Evolutionary conservation across 2,113 vertebrate genomes (phyloP), one percentile per base, ranked within the genome.

Genomic region (human (Homo sapiens)): DNA sequence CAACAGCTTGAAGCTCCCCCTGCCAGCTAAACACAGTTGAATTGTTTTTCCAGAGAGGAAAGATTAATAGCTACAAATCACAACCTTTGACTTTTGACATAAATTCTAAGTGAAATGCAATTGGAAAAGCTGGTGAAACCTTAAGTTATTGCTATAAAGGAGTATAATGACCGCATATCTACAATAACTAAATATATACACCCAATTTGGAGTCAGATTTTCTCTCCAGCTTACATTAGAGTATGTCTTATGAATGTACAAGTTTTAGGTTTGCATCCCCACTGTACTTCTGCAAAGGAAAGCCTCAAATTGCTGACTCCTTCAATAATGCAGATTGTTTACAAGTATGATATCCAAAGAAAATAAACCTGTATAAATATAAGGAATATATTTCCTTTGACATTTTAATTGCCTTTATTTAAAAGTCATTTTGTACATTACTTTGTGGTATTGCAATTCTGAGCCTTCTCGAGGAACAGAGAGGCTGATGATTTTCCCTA

Each of bases 31-130:
- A 98, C 96, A 98, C 86, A 98, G 85, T 97, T 61, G 78, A 96
- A 98, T 97, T 98, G 96, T 97, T 98, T 98, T 98, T 50, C 93
- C 93, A 96, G 55, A 90, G 76, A 92, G 55, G 94, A 89, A 98
- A 98, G 98, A 98, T 98, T 98, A 98, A 98, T 97, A 98, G 97
- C 96, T 96, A 93, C 97, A 98, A 98, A 98, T 97, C 78, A 97
- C 97, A 98, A 98, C 97, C 98, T 98, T 97, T 98, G 92, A 95
- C 97, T 98, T 95, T 93, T 32, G 35, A 81, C 96, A 45, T 91
- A 93, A 98, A 97, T 98, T 98, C 96, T 98, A 94, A 97, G 94
- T 96, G 95, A 96, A 96, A 98, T 94, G 94, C 79, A 96, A 89
- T 94, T 97, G 50, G 59, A 97, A 92, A 98, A 97, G 97, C 96